Base-by-base conservation (phyloP, 2,797 vertebrate genomes). In the Chaenodraco wilsoni region DNA sequence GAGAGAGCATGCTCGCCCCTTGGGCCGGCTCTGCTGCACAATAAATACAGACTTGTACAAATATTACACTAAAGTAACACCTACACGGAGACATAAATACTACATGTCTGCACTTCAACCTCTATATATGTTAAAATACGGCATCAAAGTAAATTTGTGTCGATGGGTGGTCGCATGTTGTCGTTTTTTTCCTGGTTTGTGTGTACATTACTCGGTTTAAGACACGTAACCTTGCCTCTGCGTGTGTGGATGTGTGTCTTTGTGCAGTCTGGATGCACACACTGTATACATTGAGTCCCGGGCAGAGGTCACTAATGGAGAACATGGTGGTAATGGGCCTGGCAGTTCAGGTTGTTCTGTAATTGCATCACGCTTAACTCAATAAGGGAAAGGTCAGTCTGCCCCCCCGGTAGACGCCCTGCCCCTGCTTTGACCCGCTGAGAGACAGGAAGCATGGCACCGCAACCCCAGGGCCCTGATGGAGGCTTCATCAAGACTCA, bases 331-430 rank as follows among this genome's bases (percentile, higher is more conserved):
- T 90, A 92, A 92, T 92, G 77, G 86, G 69, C 69, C 82, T 79
- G 83, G 86, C 78, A 86, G 74, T 87, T 86, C 81, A 80, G 83
- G 87, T 91, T 88, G 78, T 79, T 87, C 84, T 83, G 74, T 95
- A 92, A 94, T 93, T 84, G 84, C 90, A 93, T 93, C 90, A 91
- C 21, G 63, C 71, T 89, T 91, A 93, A 93, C 90, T 91, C 86
- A 86, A 91, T 93, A 87, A 89, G 83, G 75, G 86, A 93, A 92
- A 93, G 92, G 91, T 93, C 84, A 88, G 76, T 76, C 81, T 84
- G 72, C 62, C 82, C 82, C 81, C 79, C 69, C 27, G 57, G 73
- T 85, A 81, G 83, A 88, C 52, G 70, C 62, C 85, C 78, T 86
- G 87, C 88, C 86, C 88, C 90, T 73, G 82, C 65, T 76, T 63